phyloP scores from a whole-genome alignment of 2,113 vertebrate genomes.

The Panthera uncia region DNA sequence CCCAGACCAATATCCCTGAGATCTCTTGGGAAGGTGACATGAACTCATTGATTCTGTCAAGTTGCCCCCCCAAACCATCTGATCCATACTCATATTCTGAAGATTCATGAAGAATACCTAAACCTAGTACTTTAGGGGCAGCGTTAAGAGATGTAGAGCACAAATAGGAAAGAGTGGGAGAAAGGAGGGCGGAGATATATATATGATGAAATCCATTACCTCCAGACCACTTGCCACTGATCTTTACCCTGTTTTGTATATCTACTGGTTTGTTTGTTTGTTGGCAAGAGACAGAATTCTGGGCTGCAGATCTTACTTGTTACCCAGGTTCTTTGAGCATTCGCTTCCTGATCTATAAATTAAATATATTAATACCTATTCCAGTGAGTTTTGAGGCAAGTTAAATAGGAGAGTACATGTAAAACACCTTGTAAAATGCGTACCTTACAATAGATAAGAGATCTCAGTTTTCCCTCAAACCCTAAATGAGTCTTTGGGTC shows the following conservation, averaged over 20 bases:
- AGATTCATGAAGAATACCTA: not conserved
- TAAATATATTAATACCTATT: not conserved
- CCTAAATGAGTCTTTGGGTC: not conserved
- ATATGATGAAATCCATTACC: not conserved
- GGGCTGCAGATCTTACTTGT: not conserved
- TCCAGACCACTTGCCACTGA: too few relatives aligned
- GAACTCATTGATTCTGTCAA: not conserved
- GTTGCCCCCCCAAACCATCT: not conserved
- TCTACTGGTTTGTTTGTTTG: not conserved
- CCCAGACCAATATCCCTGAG: not conserved
- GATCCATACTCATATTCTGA: not conserved
- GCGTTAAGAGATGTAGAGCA: not conserved
- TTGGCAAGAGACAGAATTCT: not conserved
- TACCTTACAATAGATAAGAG: conserved; percentile 17
- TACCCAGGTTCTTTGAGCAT: not conserved
- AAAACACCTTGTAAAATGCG: not conserved
- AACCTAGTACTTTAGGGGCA: not conserved
- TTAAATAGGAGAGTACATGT: not conserved
- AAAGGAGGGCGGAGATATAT: fast-evolving
- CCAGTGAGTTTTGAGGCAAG: not conserved
- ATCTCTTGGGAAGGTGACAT: not conserved
- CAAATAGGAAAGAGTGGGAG: not conserved
- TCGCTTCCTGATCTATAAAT: conserved; percentile 8
- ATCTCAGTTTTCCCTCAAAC: not conserved
- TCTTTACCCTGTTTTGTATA: not conserved